Percentiles rank a stretch among this genome's conserved stretches.
Conservation (phyloP, 92 coral and sea anemone genomes). For the Zoanthus solanderi region DNA sequence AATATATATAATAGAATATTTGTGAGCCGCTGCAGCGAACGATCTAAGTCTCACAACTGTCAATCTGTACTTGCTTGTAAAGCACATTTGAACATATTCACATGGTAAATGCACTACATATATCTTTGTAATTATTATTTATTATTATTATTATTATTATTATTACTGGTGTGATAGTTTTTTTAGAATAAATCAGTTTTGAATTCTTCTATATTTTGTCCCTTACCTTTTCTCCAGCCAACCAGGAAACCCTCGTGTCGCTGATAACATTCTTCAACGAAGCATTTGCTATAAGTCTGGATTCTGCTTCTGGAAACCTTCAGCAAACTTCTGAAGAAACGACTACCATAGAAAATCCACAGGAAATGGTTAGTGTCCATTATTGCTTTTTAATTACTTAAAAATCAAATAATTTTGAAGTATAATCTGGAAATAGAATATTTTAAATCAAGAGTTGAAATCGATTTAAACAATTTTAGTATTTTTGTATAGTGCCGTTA, state of each 20-base stretch:
- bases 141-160: too few relatives aligned
- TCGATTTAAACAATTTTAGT: neutral
- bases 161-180: neutral
- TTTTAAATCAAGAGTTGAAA: neutral
- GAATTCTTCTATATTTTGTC: neutral
- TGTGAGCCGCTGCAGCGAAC: too few relatives aligned
- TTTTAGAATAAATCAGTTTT: neutral
- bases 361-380: constrained; percentile 8
- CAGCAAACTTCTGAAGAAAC: constrained; percentile 64
- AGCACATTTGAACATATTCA: too few relatives aligned
- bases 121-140: too few relatives aligned
- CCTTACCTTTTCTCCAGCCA: constrained; percentile 60
- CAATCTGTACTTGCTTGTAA: too few relatives aligned
- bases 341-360: constrained; percentile 3
- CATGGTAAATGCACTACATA: too few relatives aligned
- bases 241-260: constrained; percentile 94
- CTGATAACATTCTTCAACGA: constrained; percentile 88
- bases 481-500: too few relatives aligned
- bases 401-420: too few relatives aligned
- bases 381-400: neutral
- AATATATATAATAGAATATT: too few relatives aligned
- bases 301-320: constrained; percentile 43
- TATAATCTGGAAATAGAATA: neutral
- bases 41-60: too few relatives aligned
- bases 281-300: constrained; percentile 73